Evolutionary conservation across 2,113 vertebrate species (phyloP).

Genomic region (Mustelus asterias): DNA sequence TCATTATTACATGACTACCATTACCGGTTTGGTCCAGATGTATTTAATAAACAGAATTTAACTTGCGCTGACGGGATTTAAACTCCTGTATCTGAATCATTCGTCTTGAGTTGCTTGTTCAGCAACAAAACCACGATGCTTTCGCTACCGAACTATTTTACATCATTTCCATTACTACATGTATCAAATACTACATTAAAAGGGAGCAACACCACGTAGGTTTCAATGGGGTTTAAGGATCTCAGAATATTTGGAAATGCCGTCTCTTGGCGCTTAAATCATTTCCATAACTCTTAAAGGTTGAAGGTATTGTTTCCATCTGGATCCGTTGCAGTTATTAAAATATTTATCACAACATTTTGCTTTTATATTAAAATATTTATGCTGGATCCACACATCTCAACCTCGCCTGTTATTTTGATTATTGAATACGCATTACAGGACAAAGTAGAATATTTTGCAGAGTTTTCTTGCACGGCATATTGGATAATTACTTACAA

Average conservation of each 20-base stretch:
- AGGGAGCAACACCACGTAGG: not conserved
- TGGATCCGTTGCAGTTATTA: not conserved
- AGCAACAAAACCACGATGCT: not conserved
- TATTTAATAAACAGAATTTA: not conserved
- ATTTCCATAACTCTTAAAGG: not conserved
- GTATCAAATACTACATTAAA: not conserved
- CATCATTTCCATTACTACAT: not conserved
- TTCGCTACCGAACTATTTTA: not conserved
- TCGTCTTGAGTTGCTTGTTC: not conserved
- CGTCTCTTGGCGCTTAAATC: not conserved
- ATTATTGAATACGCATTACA: not conserved
- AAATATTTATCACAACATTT: not conserved
- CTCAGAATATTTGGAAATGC: not conserved
- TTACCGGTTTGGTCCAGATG: not conserved
- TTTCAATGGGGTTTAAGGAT: not conserved
- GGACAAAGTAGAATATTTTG: not conserved
- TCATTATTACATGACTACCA: not conserved
- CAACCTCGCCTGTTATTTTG: not conserved
- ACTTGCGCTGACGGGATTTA: not conserved
- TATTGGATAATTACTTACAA: not conserved
- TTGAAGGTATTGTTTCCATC: not conserved
- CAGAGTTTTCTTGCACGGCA: not conserved
- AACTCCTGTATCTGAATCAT: not conserved
- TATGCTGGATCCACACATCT: no score
- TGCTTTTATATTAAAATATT: no score